Base-by-base conservation (phyloP, 2,113 vertebrate genomes). In the Apistogramma diplotaenia region DNA sequence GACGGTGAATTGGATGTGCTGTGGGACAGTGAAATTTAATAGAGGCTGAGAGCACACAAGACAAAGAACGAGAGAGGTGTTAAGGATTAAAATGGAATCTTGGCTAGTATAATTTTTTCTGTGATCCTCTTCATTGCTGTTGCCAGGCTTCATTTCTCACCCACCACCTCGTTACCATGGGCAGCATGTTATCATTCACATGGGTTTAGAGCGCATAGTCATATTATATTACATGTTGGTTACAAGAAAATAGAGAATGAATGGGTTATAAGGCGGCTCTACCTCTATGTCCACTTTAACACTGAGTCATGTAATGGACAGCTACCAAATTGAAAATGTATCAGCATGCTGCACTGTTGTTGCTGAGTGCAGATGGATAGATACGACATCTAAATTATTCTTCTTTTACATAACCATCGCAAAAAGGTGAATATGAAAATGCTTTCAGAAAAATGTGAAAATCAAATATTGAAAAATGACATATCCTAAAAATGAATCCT, bases 11-110 rank as follows among this genome's bases (percentile, higher is more conserved):
- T 55, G 46, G 77, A 81, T 37, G 81, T 57, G 65, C 55, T 78
- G 76, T 49, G 82, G 67, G 77, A 84, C n/a, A 73, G 40, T 6
- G 43, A 65, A 88, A 85, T 88, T 84, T 79, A 82, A 85, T 33
- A 46, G n/a, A 73, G 73, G 31, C 35, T 15, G 37, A 70, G 43
- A 83, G 46, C 81, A 54, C 76, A 74, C 15, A 23, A 89, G 46
- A 74, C 16, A 82, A 46, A 62, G 19, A 49, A 40, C 10, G 46
- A 56, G 46, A 58, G 71, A 18, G 23, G 29, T 25, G 74, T 29
- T 80, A 37, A 81, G 25, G 11, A 49, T 85, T 62, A 43, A 58
- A 57, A 59, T 57, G 5, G n/a, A 35, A 81, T 67, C 31, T 53
- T 57, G 16, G 16, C 73, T 43, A 11, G 7, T 71, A 56, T 74